Conservation (phyloP, 2,888 invertebrate genomes). For the Drosophila monieri region DNA sequence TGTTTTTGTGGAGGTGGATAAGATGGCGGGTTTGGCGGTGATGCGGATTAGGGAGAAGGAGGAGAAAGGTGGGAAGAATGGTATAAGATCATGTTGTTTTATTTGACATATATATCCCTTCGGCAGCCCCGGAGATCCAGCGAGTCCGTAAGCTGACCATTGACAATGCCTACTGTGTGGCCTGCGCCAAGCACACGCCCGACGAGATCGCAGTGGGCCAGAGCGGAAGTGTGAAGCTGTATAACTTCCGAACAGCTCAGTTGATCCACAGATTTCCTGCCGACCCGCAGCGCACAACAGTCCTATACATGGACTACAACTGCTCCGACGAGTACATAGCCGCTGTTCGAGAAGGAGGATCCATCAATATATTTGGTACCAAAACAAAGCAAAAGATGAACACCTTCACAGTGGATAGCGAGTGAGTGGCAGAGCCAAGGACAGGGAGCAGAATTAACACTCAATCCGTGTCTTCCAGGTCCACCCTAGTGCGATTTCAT, state of each 20-base stretch:
- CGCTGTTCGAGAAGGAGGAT: constrained; percentile 81
- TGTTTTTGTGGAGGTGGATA: constrained; percentile 81
- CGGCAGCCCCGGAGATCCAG: constrained; percentile 71
- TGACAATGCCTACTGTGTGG: constrained; percentile 80
- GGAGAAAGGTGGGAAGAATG: constrained; percentile 57
- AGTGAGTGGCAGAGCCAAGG: constrained; percentile 57
- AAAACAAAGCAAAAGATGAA: constrained; percentile 82
- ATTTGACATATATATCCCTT: neutral
- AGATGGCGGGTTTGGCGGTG: constrained; percentile 81
- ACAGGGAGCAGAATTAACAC: neutral
- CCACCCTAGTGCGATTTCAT: constrained; percentile 82
- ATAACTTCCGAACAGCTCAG: constrained; percentile 77
- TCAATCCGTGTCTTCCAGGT: constrained; percentile 52
- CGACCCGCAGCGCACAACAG: constrained; percentile 74
- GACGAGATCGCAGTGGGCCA: constrained; percentile 82
- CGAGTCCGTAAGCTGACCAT: constrained; percentile 80
- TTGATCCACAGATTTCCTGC: constrained; percentile 79
- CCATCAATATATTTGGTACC: constrained; percentile 81
- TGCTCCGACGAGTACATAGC: constrained; percentile 82
- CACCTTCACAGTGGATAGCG: constrained; percentile 76
- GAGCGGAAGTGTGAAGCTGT: constrained; percentile 79
- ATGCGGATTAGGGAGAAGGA: constrained; percentile 78
- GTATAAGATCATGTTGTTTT: neutral
- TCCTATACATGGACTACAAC: constrained; percentile 82
- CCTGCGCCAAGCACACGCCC: constrained; percentile 78